A percentile compares a stretch with the other conserved stretches of the same genome.
Evolutionary conservation across 2,888 invertebrate genomes (phyloP).

Genomic region (Coleophora flavipennella): DNA sequence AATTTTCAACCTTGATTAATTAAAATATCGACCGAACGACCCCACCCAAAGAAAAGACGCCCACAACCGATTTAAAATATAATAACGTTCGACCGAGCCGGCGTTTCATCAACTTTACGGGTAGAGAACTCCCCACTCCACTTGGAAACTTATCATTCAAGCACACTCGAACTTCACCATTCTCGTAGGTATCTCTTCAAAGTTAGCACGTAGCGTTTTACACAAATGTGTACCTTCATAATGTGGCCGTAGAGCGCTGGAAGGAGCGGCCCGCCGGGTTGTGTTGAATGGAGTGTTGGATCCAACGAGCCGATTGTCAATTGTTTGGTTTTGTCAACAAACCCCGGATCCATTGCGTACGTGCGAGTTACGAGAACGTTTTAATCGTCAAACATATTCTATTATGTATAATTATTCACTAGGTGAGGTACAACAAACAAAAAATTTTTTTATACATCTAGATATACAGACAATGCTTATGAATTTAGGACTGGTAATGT

Average conservation of each 20-base stretch:
- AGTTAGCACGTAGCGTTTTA: conserved; percentile 60
- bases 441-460: no score
- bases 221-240: conserved; percentile 56
- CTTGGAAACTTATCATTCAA: conserved; percentile 58
- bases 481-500: no score
- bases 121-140: conserved; percentile 35
- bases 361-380: no score
- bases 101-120: conserved; percentile 43
- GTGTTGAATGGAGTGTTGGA: not conserved
- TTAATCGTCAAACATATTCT: no score
- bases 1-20: no score
- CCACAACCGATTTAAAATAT: not conserved
- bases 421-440: no score
- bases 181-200: conserved; percentile 57
- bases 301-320: not conserved
- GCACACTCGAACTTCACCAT: conserved; percentile 52
- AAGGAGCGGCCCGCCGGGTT: conserved; percentile 9
- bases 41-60: no score
- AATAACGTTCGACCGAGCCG: not conserved
- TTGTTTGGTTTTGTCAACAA: conserved; percentile 14
- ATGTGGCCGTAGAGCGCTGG: conserved; percentile 33
- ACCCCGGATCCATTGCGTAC: conserved; percentile 9
- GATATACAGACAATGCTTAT: no score
- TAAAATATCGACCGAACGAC: no score
- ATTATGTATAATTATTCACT: no score